Conservation (phyloP, 2,797 vertebrate species). For the Okamejei kenojei region DNA sequence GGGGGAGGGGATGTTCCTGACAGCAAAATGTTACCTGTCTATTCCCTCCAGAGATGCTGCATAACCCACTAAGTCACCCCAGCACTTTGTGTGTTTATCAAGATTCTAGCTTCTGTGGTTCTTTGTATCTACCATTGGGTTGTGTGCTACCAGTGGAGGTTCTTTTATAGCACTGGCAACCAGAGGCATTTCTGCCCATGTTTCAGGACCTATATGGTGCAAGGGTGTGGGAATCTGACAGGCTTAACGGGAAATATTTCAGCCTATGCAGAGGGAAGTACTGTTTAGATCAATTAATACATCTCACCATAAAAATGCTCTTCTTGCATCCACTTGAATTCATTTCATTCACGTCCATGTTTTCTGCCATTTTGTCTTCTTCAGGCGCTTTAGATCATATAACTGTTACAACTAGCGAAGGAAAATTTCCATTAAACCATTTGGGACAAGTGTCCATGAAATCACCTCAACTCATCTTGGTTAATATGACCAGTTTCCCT, state of each 20-base stretch:
- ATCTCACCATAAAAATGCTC: neutral
- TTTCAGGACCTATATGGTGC: neutral
- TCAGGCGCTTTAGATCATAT: constrained; percentile 87
- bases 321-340: neutral
- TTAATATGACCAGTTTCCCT: constrained; percentile 88
- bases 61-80: too few species aligned
- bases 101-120: too few species aligned
- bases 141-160: too few species aligned
- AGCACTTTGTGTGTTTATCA: too few species aligned
- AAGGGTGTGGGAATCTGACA: neutral
- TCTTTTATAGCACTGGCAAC: too few species aligned
- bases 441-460: constrained; percentile 91
- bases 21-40: too few species aligned
- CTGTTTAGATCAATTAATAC: neutral
- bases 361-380: constrained; percentile 38
- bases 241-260: too few species aligned
- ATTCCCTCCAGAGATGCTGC: too few species aligned
- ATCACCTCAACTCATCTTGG: constrained; percentile 78
- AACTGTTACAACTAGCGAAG: constrained; percentile 73
- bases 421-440: constrained; percentile 90
- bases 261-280: neutral
- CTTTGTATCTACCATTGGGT: too few species aligned
- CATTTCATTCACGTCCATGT: neutral
- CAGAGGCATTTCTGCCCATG: neutral
- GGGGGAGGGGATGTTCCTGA: too few species aligned